phyloP scores from a whole-genome alignment of 2,113 vertebrate species.

The Coturnix japonica region DNA sequence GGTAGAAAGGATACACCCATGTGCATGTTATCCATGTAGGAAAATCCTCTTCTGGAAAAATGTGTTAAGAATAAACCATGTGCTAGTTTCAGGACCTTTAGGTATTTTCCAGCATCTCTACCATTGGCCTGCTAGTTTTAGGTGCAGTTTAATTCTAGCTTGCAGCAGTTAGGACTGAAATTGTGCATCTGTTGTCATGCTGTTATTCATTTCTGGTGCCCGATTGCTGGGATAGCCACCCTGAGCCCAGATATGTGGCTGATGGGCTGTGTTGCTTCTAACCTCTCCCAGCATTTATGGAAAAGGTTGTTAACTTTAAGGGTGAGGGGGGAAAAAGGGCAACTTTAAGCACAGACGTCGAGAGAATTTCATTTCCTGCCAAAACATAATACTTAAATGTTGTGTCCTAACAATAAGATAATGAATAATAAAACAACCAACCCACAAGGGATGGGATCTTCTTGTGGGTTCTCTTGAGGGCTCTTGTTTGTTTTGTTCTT shows the following conservation, averaged over 20 bases:
- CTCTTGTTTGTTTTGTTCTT: too few species aligned
- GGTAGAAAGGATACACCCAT: not conserved
- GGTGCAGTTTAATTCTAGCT: not conserved
- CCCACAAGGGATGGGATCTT: not conserved
- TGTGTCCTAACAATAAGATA: not conserved
- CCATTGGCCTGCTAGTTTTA: not conserved
- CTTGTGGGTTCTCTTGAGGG: not conserved
- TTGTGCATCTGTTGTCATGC: not conserved
- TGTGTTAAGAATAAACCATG: not conserved
- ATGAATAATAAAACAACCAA: not conserved
- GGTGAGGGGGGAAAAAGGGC: not conserved
- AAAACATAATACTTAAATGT: not conserved
- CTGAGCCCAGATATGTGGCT: not conserved
- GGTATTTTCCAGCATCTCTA: not conserved
- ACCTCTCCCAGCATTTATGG: not conserved
- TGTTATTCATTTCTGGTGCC: not conserved
- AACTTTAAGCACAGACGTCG: not conserved
- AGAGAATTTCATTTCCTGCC: not conserved
- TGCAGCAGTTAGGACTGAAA: not conserved
- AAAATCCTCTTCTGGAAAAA: not conserved
- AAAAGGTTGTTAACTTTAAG: not conserved
- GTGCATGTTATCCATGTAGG: not conserved
- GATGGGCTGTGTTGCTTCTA: not conserved
- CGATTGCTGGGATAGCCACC: not conserved
- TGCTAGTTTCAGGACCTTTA: not conserved